These are phyloP conservation scores for Allobates femoralis DNA, from an alignment of 2,797 vertebrate species.

Conservation along the genomic window DNA sequence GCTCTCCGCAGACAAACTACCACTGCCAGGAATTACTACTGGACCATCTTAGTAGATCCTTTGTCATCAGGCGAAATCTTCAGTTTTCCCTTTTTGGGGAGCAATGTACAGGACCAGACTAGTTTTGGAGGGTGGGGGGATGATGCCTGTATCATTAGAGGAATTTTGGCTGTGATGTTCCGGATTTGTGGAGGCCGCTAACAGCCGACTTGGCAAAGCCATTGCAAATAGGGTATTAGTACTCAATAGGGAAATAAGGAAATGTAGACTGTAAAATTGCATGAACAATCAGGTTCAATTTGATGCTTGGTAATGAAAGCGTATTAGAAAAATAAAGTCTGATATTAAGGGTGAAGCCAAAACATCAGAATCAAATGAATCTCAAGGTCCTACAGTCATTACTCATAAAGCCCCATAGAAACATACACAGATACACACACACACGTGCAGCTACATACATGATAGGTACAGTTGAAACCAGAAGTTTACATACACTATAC, in stretches of 20 bases:
- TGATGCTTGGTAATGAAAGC: not conserved
- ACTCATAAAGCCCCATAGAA: not conserved
- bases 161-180: not conserved
- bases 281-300: not conserved
- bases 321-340: not conserved
- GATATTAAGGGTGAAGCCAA: not conserved
- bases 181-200: not conserved
- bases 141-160: not conserved
- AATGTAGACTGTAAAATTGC: not conserved
- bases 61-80: slow-evolving; percentile 16
- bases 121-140: not conserved
- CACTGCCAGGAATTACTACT: slow-evolving; percentile 47
- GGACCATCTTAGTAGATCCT: slow-evolving; percentile 24
- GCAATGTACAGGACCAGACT: not conserved
- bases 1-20: slow-evolving; percentile 34
- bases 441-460: not conserved
- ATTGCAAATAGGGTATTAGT: not conserved
- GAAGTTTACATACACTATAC: no score
- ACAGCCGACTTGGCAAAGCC: slow-evolving; percentile 10
- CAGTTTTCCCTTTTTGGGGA: not conserved
- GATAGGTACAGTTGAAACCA: no score
- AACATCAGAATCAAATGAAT: not conserved
- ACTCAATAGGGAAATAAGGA: slow-evolving; percentile 19
- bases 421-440: not conserved
- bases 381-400: not conserved